Evolutionary conservation across 2,113 vertebrate species (phyloP).

Genomic region (Forbesichthys agassizii): DNA sequence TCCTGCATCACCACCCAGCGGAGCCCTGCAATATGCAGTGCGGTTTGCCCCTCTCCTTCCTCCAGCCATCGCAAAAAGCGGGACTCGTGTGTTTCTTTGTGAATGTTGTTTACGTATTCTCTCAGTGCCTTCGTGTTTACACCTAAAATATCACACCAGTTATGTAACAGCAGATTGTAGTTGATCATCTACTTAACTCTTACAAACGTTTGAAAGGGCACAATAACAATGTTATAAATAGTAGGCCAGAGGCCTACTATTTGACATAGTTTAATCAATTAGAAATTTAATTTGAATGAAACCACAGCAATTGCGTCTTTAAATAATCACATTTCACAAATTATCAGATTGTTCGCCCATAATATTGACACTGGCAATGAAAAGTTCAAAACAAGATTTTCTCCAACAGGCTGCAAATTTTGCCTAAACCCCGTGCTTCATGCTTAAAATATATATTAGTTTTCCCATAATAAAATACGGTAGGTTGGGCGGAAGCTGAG

Average conservation of each 20-base stretch:
- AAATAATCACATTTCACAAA: no score
- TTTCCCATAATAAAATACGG: constrained; percentile 1
- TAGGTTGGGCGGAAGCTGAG: constrained; percentile 58
- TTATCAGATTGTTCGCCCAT: no score
- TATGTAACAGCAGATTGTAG: neutral
- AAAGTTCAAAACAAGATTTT: constrained; percentile 9
- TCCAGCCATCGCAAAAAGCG: constrained; percentile 83
- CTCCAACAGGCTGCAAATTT: neutral
- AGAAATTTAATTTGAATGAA: no score
- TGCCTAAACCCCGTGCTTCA: rapidly evolving
- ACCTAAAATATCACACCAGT: neutral
- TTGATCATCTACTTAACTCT: neutral
- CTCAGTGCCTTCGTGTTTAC: neutral
- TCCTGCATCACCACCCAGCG: constrained; percentile 87
- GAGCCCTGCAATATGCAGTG: constrained; percentile 90
- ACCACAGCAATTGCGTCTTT: no score
- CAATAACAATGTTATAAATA: neutral
- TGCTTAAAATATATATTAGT: neutral
- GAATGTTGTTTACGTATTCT: neutral
- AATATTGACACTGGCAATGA: neutral
- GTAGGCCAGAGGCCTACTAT: neutral
- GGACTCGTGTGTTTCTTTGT: constrained; percentile 13
- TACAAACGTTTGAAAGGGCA: neutral
- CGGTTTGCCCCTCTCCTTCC: constrained; percentile 94
- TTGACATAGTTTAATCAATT: neutral